Percentiles rank a stretch among this genome's conserved stretches.
Evolutionary conservation across 2,888 invertebrate species (phyloP).

Genomic region (Muschampia staudingeri): DNA sequence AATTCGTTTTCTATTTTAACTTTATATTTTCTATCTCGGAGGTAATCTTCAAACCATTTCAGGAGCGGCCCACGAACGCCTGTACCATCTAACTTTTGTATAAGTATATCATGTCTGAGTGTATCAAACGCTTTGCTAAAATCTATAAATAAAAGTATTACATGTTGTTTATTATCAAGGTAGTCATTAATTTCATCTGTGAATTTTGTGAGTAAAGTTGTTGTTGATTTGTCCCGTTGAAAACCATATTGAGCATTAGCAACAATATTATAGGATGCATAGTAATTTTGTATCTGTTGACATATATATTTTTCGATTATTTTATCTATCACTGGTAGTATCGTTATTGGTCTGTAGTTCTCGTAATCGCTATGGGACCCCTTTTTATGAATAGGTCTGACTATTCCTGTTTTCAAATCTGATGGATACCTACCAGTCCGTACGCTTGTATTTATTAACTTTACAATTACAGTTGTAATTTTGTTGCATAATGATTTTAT

Average conservation of each 20-base stretch:
- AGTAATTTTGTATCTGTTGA: background rate
- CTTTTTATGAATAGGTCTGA: conserved; percentile 58
- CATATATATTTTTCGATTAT: conserved; percentile 8
- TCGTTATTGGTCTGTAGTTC: conserved; percentile 5
- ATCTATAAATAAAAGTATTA: conserved; percentile 59
- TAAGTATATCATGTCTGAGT: background rate
- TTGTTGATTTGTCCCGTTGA: conserved; percentile 61
- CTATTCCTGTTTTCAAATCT: conserved; percentile 53
- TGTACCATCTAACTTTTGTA: background rate
- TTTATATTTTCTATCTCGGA: background rate
- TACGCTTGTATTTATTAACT: conserved; percentile 51
- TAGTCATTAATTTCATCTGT: conserved; percentile 47
- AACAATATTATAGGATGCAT: conserved; percentile 20
- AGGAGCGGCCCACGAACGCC: background rate
- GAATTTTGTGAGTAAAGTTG: conserved; percentile 42
- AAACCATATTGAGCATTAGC: conserved; percentile 15
- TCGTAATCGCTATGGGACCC: conserved; percentile 9
- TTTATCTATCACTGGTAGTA: background rate
- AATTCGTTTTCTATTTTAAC: background rate
- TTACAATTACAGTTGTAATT: conserved; percentile 33
- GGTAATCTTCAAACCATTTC: background rate
- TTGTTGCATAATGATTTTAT: conserved; percentile 39
- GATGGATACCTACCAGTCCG: conserved; percentile 45
- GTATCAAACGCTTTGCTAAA: conserved; percentile 38
- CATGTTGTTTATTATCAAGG: conserved; percentile 53